phyloP scores from a whole-genome alignment of 2,888 invertebrate genomes.

The Sphecodes monilicornis region DNA sequence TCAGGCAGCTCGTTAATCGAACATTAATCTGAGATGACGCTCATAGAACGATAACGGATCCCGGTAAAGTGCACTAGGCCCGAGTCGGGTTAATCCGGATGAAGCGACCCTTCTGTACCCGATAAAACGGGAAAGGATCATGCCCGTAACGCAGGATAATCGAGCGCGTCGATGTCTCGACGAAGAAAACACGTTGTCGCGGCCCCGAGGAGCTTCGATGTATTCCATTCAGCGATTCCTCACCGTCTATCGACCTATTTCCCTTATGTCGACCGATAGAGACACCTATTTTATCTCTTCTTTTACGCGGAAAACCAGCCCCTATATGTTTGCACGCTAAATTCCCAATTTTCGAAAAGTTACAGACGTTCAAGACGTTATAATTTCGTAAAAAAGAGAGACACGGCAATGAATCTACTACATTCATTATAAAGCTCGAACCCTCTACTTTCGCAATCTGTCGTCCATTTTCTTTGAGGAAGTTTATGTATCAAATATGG shows the following conservation, averaged over 20 bases:
- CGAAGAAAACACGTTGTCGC: constrained; percentile 18
- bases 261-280: not conserved
- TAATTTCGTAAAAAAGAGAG: no score
- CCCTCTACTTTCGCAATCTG: no score
- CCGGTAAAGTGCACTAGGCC: constrained; percentile 41
- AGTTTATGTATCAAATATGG: no score
- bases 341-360: no score
- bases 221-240: not conserved
- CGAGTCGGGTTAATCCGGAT: constrained; percentile 59
- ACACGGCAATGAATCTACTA: no score
- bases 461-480: no score
- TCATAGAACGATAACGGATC: constrained; percentile 30
- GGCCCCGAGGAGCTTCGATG: not conserved
- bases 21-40: constrained; percentile 55
- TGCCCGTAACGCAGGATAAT: constrained; percentile 13
- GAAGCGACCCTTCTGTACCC: constrained; percentile 40
- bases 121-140: constrained; percentile 49
- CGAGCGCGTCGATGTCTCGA: constrained; percentile 16
- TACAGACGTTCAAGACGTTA: no score
- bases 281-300: not conserved
- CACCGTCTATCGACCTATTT: not conserved
- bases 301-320: not conserved
- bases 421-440: no score
- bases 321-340: no score
- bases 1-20: constrained; percentile 49